phyloP scores from a whole-genome alignment of 1,140 invertebrate species.

The Orussus abietinus region DNA sequence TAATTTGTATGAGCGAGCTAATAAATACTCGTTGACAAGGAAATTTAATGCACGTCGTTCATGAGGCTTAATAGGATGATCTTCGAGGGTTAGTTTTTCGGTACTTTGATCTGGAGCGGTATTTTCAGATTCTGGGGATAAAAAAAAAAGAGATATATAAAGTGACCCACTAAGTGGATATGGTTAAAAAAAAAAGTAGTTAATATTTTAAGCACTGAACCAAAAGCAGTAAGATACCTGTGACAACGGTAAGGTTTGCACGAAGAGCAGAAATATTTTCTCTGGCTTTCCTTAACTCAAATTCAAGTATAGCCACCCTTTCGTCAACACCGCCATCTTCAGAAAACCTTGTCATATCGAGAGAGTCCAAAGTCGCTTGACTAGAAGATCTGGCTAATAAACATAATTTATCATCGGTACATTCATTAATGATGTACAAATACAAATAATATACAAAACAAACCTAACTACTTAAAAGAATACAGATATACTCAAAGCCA shows the following conservation, averaged over 20 bases:
- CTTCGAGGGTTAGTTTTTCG: slow-evolving; percentile 43
- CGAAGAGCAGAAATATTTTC: slow-evolving; percentile 81
- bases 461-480: slow-evolving; percentile 4
- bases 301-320: slow-evolving; percentile 79
- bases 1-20: slow-evolving; percentile 78
- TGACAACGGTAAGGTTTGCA: slow-evolving; percentile 76
- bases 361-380: slow-evolving; percentile 82
- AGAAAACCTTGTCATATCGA: slow-evolving; percentile 82
- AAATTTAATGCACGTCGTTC: slow-evolving; percentile 84
- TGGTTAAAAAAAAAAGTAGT: slow-evolving; percentile 11
- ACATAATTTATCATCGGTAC: slow-evolving; percentile 21
- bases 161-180: too few relatives aligned
- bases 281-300: slow-evolving; percentile 83
- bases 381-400: slow-evolving; percentile 76
- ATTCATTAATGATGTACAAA: slow-evolving; percentile 13
- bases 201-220: slow-evolving; percentile 13
- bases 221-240: too few relatives aligned
- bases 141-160: slow-evolving; percentile 27
- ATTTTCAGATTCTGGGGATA: slow-evolving; percentile 63
- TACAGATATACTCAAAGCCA: too few relatives aligned
- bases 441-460: slow-evolving; percentile 5
- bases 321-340: slow-evolving; percentile 82
- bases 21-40: slow-evolving; percentile 83
- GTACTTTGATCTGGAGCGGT: slow-evolving; percentile 57
- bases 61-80: slow-evolving; percentile 71